Evolutionary conservation across 1,140 invertebrate species (phyloP).

Genomic region (Chironomus striatipennis): DNA sequence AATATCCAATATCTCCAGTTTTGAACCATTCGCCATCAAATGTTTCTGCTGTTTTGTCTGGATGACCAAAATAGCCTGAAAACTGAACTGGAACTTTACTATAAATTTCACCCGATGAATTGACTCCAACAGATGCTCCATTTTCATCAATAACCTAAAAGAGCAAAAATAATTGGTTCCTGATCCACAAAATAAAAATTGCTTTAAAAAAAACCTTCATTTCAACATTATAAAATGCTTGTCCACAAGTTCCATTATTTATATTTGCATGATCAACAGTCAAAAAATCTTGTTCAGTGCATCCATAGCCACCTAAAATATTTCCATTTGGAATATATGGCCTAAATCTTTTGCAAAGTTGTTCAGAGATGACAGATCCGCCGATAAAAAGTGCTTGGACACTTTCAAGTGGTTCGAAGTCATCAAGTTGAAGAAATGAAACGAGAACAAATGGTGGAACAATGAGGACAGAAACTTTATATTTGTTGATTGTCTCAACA

Average conservation of each 20-base stretch:
- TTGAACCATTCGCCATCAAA: conserved; percentile 54
- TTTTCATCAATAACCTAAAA: conserved; percentile 39
- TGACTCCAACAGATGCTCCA: conserved; percentile 45
- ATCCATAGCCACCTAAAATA: conserved; percentile 14
- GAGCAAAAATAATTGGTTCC: not conserved
- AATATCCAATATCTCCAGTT: conserved; percentile 13
- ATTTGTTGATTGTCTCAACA: conserved; percentile 29
- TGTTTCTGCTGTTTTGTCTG: conserved; percentile 47
- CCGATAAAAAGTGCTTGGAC: not conserved
- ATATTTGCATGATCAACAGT: not conserved
- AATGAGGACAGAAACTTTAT: conserved; percentile 32
- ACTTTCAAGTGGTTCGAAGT: not conserved
- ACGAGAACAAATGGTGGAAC: conserved; percentile 30
- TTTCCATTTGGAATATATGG: not conserved
- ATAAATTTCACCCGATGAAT: conserved; percentile 55
- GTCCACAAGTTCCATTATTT: not conserved
- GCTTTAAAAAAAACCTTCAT: conserved; percentile 28
- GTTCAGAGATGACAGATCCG: not conserved
- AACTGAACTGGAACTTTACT: conserved; percentile 48
- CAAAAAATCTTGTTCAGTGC: conserved; percentile 1
- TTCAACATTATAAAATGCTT: conserved; percentile 29
- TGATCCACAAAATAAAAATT: no score
- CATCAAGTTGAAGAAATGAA: not conserved
- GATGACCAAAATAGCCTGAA: conserved; percentile 51
- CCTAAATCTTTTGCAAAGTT: not conserved